Evolutionary conservation across 2,797 vertebrate species (phyloP), one percentile per base, ranked within the genome.

Genomic region (Tamandua tetradactyla): DNA sequence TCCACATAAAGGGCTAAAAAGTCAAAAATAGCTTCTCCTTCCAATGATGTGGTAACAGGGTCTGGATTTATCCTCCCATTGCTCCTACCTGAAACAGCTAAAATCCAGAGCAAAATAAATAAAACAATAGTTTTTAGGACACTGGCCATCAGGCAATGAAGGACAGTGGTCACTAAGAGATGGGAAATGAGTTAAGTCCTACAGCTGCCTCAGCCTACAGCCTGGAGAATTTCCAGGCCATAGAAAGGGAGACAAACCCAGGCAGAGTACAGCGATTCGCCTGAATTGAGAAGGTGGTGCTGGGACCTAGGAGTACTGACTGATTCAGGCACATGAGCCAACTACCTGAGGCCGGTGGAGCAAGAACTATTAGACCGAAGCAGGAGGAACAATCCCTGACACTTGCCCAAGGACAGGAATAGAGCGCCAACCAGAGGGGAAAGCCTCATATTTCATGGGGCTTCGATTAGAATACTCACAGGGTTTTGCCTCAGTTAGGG

Each of bases 221-320:
- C 49, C 47, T 8, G 49, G 35, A 1, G 30, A 32, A 44, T 42
- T 13, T 5, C 72, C 37, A 20, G 91, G 52, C 52, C 15, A 0
- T 42, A 30, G 55, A 22, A 55, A 32, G 55, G 61, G 2, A 74
- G 30, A 71, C 30, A 12, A 49, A 55, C 2, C n/a, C 81, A 76
- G 23, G 35, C 0, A 0, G 47, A 0, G 1, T 32, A 18, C 27
- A 2, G 17, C 10, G 71, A 27, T 25, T 0, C 0, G 13, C 64
- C 12, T 0, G 7, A 3, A 49, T 44, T 1, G 35, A 64, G 35
- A 78, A 7, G 64, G 13, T 0, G 14, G 4, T 3, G 61, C 64
- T 40, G 6, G 35, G 40, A 44, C 25, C 47, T 40, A 6, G 55
- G 44, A n/a, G 79, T 5, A 1, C 79, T 61, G 40, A 37, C 0